A percentile compares a stretch with the other conserved stretches of the same genome.
Evolutionary conservation across 2,797 vertebrate genomes (phyloP).

Genomic region (Loriculus beryllinus): DNA sequence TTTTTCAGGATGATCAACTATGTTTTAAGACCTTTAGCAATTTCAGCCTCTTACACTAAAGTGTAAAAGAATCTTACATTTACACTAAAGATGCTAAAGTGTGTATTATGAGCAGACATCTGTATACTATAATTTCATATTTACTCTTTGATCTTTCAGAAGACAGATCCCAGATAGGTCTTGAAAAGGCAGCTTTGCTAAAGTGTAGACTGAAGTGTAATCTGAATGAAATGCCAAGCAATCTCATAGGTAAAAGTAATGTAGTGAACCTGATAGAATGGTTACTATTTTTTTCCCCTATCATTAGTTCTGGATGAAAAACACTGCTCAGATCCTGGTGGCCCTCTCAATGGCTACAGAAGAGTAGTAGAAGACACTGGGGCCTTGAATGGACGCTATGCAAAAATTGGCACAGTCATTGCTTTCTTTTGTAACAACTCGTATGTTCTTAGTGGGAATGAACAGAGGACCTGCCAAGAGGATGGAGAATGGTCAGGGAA

Average conservation of each 20-base stretch:
- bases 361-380: conserved; percentile 81
- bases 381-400: conserved; percentile 52
- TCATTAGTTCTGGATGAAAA: conserved; percentile 83
- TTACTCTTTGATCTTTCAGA: neutral
- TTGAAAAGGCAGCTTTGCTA: neutral
- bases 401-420: conserved; percentile 74
- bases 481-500: conserved; percentile 90
- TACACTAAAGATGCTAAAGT: neutral
- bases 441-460: conserved; percentile 86
- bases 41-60: neutral
- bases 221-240: conserved; percentile 1
- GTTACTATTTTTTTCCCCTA: neutral
- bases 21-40: neutral
- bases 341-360: conserved; percentile 86
- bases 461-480: conserved; percentile 83
- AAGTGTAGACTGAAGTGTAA: neutral
- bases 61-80: neutral
- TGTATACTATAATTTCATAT: neutral
- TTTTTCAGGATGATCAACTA: neutral
- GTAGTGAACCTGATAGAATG: conserved; percentile 29
- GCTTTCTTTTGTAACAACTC: conserved; percentile 92
- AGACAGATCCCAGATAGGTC: neutral
- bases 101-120: neutral
- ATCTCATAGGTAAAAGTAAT: conserved; percentile 18
- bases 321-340: conserved; percentile 83